Conservation (phyloP, 2,797 vertebrate genomes). For the Peromyscus attwateri region DNA sequence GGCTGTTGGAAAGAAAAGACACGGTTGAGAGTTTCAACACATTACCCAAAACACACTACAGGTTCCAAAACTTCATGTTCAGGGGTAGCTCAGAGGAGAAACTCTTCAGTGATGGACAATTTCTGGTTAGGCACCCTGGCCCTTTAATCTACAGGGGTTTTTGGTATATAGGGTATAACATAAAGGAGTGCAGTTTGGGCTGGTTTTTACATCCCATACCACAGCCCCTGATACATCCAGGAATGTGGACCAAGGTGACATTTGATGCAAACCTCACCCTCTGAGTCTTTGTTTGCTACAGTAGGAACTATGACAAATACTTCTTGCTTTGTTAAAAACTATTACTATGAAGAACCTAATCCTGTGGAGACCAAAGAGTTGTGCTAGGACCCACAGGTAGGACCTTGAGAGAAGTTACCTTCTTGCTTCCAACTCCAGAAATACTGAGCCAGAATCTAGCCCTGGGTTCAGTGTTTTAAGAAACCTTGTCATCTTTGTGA, state of each 20-base stretch:
- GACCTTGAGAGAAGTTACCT: too few relatives aligned
- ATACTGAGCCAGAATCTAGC: not conserved
- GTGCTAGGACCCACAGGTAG: not conserved
- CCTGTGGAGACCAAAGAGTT: not conserved
- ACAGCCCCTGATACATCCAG: not conserved
- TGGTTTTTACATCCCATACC: not conserved
- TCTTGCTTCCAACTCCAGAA: not conserved
- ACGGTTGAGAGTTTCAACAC: fast-evolving
- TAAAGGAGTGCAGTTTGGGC: not conserved
- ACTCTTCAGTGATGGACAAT: fast-evolving
- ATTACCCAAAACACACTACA: too few relatives aligned
- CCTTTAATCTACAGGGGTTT: not conserved
- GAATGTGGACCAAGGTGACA: not conserved
- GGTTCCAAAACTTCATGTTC: not conserved
- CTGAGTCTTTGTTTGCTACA: not conserved
- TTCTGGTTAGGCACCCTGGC: not conserved
- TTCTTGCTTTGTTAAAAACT: not conserved
- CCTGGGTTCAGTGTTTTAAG: not conserved
- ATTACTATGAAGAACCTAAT: too few relatives aligned
- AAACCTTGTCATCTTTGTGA: too few relatives aligned
- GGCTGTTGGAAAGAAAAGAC: constrained; percentile 78
- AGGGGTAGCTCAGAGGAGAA: fast-evolving
- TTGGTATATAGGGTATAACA: not conserved
- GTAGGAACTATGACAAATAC: not conserved
- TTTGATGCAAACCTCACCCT: not conserved